Base-by-base conservation (phyloP, 2,113 vertebrate species). In the Ardeotis arabs region DNA sequence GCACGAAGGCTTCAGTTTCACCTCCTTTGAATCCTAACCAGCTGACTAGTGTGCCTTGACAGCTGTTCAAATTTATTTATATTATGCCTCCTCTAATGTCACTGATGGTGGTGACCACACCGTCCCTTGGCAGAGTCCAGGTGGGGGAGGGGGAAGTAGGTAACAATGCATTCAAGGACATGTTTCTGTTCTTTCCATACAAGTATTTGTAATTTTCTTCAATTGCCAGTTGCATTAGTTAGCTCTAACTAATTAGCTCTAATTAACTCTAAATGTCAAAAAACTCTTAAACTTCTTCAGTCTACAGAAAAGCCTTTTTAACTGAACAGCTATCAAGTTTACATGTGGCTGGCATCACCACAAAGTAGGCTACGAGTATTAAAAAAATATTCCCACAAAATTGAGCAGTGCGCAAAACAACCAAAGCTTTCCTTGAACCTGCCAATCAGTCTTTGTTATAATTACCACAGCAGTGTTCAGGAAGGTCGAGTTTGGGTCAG, bases 61-160 rank as follows among this genome's bases (percentile, higher is more conserved):
- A 98, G 98, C 98, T 99, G 98, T 97, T 98, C 94, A 96, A 77
- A 93, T 96, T 98, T 97, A 97, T 99, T 98, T 97, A 91, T 92
- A 96, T 93, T 92, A 87, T 63, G 56, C 95, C 86, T 96, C 97
- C 96, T 98, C 97, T 95, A 90, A 97, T 98, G 98, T 98, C 97
- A 98, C 91, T 96, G 59, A 89, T 95, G 88, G 76, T 89, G 90
- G 62, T 35, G 87, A 93, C 78, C 84, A 90, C 64, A 86, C 74
- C 63, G 35, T 73, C 80, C 87, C 72, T 93, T 41, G 45, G 73
- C 76, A 81, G 56, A 69, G 79, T 19, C 19, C 21, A 3, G 41
- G 13, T 70, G 75, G 92, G 94, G 91, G 84, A 92, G 27, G 77
- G 79, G 39, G 31, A 68, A 84, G 80, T 3, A 84, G 62, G 31